Conservation (phyloP, 2,797 vertebrate genomes). For the Rhodeus uyekii region DNA sequence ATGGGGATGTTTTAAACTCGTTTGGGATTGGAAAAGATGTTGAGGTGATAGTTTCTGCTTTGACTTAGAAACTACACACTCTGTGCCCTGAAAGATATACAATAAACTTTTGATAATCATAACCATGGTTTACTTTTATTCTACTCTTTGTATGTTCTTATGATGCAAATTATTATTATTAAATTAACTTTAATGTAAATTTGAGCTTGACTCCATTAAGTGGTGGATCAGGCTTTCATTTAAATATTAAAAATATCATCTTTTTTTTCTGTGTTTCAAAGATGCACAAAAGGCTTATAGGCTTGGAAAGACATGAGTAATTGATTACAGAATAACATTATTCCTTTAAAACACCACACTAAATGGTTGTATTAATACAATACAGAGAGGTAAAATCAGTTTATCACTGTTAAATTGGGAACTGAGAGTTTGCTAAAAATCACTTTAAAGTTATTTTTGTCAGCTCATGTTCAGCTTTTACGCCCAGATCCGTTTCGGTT, state of each 20-base stretch:
- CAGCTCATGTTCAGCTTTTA: not conserved
- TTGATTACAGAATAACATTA: not conserved
- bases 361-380: not conserved
- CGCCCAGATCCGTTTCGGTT: conserved; percentile 1
- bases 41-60: not conserved
- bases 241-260: not conserved
- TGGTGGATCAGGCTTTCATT: not conserved
- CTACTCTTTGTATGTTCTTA: not conserved
- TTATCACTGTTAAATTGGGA: not conserved
- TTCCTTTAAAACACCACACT: not conserved
- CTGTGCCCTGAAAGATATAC: not conserved
- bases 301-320: not conserved
- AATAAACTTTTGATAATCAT: not conserved
- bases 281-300: not conserved
- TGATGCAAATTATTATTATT: not conserved
- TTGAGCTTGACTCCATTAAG: not conserved
- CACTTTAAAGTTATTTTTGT: not conserved
- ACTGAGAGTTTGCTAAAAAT: not conserved
- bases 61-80: not conserved
- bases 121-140: conserved; percentile 2
- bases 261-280: not conserved
- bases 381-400: not conserved
- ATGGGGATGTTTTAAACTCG: not conserved
- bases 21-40: not conserved
- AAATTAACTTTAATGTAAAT: no score